Conservation (phyloP, 2,797 vertebrate species). For the Myripristis murdjan region DNA sequence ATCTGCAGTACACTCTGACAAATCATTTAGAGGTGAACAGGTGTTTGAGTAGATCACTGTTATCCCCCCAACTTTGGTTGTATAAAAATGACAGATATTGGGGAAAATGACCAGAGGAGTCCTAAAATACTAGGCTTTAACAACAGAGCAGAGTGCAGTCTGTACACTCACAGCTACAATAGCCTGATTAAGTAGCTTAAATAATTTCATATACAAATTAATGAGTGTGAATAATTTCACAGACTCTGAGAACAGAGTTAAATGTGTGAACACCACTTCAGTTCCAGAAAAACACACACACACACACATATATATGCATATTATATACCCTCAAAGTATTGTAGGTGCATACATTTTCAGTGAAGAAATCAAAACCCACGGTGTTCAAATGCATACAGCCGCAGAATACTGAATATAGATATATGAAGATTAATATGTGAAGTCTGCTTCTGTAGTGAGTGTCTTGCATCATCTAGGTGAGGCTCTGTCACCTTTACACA, state of each 20-base stretch:
- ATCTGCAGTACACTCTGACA: neutral
- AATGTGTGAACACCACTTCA: too few relatives aligned
- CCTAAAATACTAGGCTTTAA: too few relatives aligned
- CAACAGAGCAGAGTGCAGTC: too few relatives aligned
- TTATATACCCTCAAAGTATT: neutral
- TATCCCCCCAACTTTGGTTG: too few relatives aligned
- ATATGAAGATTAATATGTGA: neutral
- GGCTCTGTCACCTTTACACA: neutral
- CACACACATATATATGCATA: neutral
- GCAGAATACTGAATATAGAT: neutral
- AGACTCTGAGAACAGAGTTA: too few relatives aligned
- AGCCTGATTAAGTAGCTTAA: too few relatives aligned
- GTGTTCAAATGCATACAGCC: slow-evolving; percentile 6
- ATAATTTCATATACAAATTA: too few relatives aligned
- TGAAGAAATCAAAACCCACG: slow-evolving; percentile 17
- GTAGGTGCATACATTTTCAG: neutral
- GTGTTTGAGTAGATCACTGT: neutral
- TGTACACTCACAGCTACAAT: too few relatives aligned
- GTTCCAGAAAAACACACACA: too few relatives aligned
- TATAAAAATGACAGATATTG: neutral
- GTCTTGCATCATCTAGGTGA: slow-evolving; percentile 13
- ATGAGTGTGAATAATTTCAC: too few relatives aligned
- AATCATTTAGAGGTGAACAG: slow-evolving; percentile 25
- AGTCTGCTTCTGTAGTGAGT: neutral
- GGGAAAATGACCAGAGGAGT: neutral